Evolutionary conservation across 2,797 vertebrate genomes (phyloP).

Genomic region (Liparis tanakae): DNA sequence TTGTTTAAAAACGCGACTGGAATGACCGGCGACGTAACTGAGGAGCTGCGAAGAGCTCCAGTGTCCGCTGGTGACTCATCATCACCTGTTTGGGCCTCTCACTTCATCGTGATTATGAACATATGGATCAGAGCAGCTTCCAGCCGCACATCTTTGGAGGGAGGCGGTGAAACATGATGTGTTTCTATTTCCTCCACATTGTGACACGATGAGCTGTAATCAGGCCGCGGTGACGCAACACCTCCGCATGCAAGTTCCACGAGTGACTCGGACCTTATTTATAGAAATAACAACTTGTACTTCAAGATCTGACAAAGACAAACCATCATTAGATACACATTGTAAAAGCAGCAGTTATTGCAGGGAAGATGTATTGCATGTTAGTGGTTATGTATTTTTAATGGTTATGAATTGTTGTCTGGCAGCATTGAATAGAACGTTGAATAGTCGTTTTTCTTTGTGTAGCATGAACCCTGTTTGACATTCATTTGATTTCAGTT

Average conservation of each 20-base stretch:
- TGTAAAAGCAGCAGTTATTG: not conserved
- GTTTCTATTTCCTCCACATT: not conserved
- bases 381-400: not conserved
- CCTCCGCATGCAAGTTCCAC: not conserved
- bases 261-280: not conserved
- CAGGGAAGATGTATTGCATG: not conserved
- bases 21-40: too few relatives aligned
- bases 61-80: not conserved
- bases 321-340: not conserved
- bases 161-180: not conserved
- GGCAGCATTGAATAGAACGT: not conserved
- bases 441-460: not conserved
- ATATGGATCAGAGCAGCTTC: not conserved
- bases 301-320: not conserved
- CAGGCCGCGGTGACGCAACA: not conserved
- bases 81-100: not conserved
- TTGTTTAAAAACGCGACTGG: too few relatives aligned
- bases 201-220: not conserved
- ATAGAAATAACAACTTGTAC: not conserved
- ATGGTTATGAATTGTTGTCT: not conserved
- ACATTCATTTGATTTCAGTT: not conserved
- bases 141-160: not conserved
- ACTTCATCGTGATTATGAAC: not conserved
- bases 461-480: not conserved
- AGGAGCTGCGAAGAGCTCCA: not conserved